Evolutionary conservation across 2,797 vertebrate species (phyloP).

Genomic region (Poeciliopsis paucimaculata): DNA sequence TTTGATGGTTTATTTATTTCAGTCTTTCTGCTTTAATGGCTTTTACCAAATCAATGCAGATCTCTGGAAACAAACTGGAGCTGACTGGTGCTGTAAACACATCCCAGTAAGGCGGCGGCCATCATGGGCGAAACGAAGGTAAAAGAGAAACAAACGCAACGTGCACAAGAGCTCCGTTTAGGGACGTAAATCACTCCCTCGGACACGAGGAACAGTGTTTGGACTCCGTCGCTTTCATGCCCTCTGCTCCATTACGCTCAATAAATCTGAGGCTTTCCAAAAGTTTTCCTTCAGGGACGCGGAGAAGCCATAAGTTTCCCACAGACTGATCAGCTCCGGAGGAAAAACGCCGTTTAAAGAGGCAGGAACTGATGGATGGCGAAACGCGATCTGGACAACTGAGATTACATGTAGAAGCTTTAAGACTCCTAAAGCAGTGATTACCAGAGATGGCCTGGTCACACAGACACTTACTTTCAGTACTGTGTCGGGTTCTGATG

Average conservation of each 20-base stretch:
- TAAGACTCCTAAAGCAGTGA: conserved; percentile 1
- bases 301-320: not conserved
- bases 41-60: not conserved
- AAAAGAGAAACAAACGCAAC: conserved; percentile 5
- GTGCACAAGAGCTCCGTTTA: not conserved
- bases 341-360: not conserved
- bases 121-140: not conserved
- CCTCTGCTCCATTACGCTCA: conserved; percentile 28
- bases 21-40: not conserved
- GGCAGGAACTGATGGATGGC: not conserved
- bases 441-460: conserved; percentile 1
- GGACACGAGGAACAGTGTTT: conserved; percentile 27
- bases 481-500: conserved; percentile 62
- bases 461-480: conserved; percentile 38
- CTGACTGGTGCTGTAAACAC: not conserved
- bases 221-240: conserved; percentile 26
- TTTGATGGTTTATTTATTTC: not conserved
- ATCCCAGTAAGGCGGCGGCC: not conserved
- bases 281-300: conserved; percentile 9
- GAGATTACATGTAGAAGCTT: not conserved
- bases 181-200: conserved; percentile 31
- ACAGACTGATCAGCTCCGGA: not conserved
- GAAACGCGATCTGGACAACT: not conserved
- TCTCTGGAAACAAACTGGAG: conserved; percentile 1
- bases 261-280: conserved; percentile 49